These are phyloP conservation scores for Rhynchonycteris naso DNA, from an alignment of 2,797 vertebrate species.

Conservation along the genomic window DNA sequence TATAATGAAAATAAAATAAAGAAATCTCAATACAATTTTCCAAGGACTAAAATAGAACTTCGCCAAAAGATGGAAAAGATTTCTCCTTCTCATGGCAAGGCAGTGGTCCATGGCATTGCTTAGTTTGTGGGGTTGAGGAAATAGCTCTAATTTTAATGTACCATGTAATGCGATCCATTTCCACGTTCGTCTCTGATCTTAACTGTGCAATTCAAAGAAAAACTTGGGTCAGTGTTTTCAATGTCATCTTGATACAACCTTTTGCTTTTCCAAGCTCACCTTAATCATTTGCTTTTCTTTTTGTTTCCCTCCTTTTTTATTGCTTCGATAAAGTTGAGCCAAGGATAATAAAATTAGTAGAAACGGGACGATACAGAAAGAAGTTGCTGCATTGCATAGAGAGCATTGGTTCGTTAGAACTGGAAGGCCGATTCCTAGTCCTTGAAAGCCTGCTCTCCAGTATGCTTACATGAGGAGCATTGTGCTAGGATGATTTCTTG, in stretches of 20 bases:
- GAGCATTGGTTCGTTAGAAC: not conserved
- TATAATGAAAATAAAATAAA: not conserved
- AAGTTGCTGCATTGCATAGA: not conserved
- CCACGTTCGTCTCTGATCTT: slow-evolving; percentile 70
- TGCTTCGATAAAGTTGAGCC: slow-evolving; percentile 47
- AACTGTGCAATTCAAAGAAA: slow-evolving; percentile 66
- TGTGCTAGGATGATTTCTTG: not conserved
- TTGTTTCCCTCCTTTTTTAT: not conserved
- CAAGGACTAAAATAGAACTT: slow-evolving; percentile 60
- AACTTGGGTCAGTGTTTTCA: slow-evolving; percentile 26
- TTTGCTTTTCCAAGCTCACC: slow-evolving; percentile 41
- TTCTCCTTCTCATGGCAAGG: slow-evolving; percentile 50
- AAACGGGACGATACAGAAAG: not conserved
- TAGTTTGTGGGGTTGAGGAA: slow-evolving; percentile 61
- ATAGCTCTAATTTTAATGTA: slow-evolving; percentile 58
- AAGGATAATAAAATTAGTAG: slow-evolving; percentile 61
- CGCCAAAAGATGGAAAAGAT: slow-evolving; percentile 58
- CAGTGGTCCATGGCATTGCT: slow-evolving; percentile 60
- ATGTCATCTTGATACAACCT: slow-evolving; percentile 55
- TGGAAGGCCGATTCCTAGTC: not conserved
- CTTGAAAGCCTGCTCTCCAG: not conserved
- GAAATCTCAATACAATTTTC: slow-evolving; percentile 51
- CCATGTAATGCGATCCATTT: slow-evolving; percentile 70
- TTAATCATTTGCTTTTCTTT: slow-evolving; percentile 13
- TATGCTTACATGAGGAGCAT: accelerated